Evolutionary conservation across 2,797 vertebrate genomes (phyloP), one percentile per base, ranked within the genome.

Genomic region (Ceryle rudis): DNA sequence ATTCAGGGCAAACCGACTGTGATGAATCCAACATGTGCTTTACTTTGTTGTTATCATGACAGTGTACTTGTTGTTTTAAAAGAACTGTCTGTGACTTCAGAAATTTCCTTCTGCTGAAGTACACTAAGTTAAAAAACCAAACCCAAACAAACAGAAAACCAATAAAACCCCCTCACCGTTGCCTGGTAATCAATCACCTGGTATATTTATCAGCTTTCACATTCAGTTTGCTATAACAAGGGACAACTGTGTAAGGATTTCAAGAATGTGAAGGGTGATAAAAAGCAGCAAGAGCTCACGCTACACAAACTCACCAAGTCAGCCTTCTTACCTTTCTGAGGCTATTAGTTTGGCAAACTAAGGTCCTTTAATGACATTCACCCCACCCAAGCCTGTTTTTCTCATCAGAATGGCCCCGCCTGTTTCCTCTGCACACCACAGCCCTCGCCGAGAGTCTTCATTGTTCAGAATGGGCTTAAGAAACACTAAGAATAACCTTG

Each of bases 331-430:
- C 93, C 95, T 94, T 87, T 84, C 55, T 58, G 78, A 82, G 65
- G 61, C 25, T 73, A 82, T 20, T 60, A 52, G 58, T 80, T 84
- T 87, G 71, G 91, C 86, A 93, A 87, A 87, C 71, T 57, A 54
- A 86, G 61, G 92, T 67, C 88, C 73, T 92, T 67, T 94, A 96
- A 95, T 85, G 86, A 90, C 5, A 9, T 33, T 80, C 71, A 93
- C 96, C 72, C 94, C 96, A 95, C 88, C 96, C 95, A 96, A 80
- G 86, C 93, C 88, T 95, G 96, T 97, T 96, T 97, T 97, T 95
- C 96, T 94, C 94, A 96, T 94, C 74, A 92, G 83, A 77, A 78
- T 84, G 86, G 70, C 95, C 81, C 93, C 86, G 81, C 95, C 96
- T 95, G 83, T 77, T 96, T 97, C 94, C 96, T 95, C 80, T 89